A percentile compares a stretch with the other conserved stretches of the same genome.
Conservation (phyloP, 2,797 vertebrate genomes). For the Strix occidentalis region DNA sequence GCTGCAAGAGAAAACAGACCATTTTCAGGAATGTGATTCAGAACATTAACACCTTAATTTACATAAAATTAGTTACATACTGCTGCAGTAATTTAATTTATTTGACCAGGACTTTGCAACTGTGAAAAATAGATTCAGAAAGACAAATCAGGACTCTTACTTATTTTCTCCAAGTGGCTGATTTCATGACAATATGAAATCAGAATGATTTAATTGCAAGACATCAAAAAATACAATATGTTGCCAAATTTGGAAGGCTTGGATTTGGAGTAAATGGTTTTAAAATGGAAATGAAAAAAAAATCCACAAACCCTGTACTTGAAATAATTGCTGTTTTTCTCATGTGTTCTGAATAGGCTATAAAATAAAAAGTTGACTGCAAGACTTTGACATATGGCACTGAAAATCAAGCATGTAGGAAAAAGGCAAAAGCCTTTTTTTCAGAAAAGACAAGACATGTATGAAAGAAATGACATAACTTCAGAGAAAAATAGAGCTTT, state of each 20-base stretch:
- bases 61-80: slow-evolving; percentile 96
- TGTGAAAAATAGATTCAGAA: slow-evolving; percentile 86
- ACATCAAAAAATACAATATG: not conserved
- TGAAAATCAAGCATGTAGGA: not conserved
- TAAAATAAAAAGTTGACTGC: slow-evolving; percentile 35
- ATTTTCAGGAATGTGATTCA: slow-evolving; percentile 85
- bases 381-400: slow-evolving; percentile 15
- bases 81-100: slow-evolving; percentile 92
- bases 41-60: slow-evolving; percentile 96
- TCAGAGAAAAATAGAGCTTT: not conserved
- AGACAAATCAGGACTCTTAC: slow-evolving; percentile 78
- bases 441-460: not conserved
- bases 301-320: not conserved
- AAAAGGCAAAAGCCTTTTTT: not conserved
- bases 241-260: slow-evolving; percentile 35
- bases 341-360: slow-evolving; percentile 10
- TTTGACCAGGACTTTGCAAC: slow-evolving; percentile 86
- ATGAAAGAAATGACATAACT: not conserved
- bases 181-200: slow-evolving; percentile 77
- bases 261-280: slow-evolving; percentile 11
- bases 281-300: slow-evolving; percentile 1
- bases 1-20: slow-evolving; percentile 81
- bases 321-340: slow-evolving; percentile 32
- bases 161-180: slow-evolving; percentile 83
- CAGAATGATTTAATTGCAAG: slow-evolving; percentile 74